Evolutionary conservation across 2,113 vertebrate genomes (phyloP).

Genomic region (Phalacrocorax pelagicus): DNA sequence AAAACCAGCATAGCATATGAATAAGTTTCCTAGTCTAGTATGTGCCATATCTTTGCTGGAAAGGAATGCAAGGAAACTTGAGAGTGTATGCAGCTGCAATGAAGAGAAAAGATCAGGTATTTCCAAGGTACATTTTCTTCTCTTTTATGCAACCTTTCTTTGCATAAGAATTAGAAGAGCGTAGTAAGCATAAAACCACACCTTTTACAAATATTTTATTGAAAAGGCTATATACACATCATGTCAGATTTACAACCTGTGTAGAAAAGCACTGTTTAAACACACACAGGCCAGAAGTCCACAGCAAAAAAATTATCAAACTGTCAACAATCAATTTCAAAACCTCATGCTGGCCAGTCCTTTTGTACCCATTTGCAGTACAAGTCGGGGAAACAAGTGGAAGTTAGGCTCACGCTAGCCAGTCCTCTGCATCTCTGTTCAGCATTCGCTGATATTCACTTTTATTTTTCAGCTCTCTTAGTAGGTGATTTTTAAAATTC

Average conservation of each 20-base stretch:
- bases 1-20: neutral
- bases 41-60: neutral
- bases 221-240: neutral
- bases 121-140: neutral
- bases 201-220: neutral
- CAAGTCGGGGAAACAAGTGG: neutral
- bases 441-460: neutral
- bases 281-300: neutral
- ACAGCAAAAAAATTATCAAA: neutral
- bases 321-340: neutral
- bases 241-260: neutral
- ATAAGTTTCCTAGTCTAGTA: neutral
- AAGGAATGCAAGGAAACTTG: neutral
- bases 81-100: neutral
- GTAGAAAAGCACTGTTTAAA: neutral
- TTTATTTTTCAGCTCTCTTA: neutral
- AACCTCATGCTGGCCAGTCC: neutral
- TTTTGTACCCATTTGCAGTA: neutral
- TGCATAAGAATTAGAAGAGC: neutral
- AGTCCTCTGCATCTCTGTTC: neutral
- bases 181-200: neutral
- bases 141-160: neutral
- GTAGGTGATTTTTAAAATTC: neutral
- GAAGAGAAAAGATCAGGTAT: neutral
- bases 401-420: neutral